Evolutionary conservation across 23 tunicate genomes (phyloP).

Genomic region (Phallusia fumigata): DNA sequence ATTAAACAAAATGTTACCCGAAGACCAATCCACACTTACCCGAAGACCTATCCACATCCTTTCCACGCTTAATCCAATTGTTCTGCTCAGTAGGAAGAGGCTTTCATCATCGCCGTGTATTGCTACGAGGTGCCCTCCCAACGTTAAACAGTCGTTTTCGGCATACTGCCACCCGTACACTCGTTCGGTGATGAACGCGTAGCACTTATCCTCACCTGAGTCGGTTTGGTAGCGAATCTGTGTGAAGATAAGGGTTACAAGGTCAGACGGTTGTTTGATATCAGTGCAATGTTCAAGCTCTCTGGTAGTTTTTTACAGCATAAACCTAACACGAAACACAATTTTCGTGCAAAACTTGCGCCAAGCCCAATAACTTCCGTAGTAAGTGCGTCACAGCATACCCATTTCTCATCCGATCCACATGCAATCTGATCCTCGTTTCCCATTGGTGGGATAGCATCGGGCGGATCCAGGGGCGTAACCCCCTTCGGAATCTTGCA

Average conservation of each 20-base stretch:
- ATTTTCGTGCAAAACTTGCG: too few relatives aligned
- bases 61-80: slow-evolving; percentile 1
- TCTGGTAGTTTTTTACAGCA: too few relatives aligned
- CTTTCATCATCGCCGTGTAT: slow-evolving; percentile 79
- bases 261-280: too few relatives aligned
- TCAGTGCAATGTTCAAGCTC: background rate
- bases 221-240: slow-evolving; percentile 59
- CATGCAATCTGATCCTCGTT: slow-evolving; percentile 55
- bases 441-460: slow-evolving; percentile 63
- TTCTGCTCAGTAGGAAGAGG: slow-evolving; percentile 50
- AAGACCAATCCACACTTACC: slow-evolving; percentile 91
- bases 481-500: slow-evolving; percentile 66
- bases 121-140: slow-evolving; percentile 87
- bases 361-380: too few relatives aligned
- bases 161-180: slow-evolving; percentile 67
- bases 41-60: slow-evolving; percentile 81
- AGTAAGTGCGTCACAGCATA: background rate
- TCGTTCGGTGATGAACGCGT: slow-evolving; percentile 52
- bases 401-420: slow-evolving; percentile 70
- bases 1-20: too few relatives aligned
- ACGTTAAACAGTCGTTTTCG: slow-evolving; percentile 36
- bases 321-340: too few relatives aligned
- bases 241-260: too few relatives aligned
- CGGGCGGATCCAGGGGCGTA: slow-evolving; percentile 49
- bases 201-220: slow-evolving; percentile 63